Evolutionary conservation across 2,113 vertebrate genomes (phyloP).

Genomic region (Lophius piscatorius): DNA sequence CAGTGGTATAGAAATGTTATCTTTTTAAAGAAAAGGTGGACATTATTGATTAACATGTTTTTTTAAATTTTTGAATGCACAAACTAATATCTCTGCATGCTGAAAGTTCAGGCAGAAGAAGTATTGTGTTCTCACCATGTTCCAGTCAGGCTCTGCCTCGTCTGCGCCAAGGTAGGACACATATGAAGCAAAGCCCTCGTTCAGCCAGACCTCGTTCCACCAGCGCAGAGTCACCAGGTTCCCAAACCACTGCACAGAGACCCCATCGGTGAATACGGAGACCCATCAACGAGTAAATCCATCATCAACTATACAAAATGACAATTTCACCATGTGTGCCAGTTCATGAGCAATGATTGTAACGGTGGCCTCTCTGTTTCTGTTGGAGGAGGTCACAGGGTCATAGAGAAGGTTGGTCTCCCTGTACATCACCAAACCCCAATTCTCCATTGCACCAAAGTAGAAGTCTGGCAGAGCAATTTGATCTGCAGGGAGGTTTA

Average conservation of each 20-base stretch:
- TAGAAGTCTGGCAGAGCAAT: slow-evolving; percentile 90
- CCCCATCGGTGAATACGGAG: not conserved
- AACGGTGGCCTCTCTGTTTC: slow-evolving; percentile 86
- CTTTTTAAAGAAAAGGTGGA: too few relatives aligned
- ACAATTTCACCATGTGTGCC: slow-evolving; percentile 87
- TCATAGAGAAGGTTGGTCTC: slow-evolving; percentile 86
- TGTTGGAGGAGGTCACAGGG: slow-evolving; percentile 73
- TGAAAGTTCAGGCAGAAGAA: too few relatives aligned
- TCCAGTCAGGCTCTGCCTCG: slow-evolving; percentile 77
- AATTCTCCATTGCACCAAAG: slow-evolving; percentile 95
- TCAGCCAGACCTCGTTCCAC: slow-evolving; percentile 97
- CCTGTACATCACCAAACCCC: slow-evolving; percentile 93
- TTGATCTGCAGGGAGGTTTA: slow-evolving; percentile 85
- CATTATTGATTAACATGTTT: too few relatives aligned
- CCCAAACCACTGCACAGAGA: slow-evolving; percentile 87
- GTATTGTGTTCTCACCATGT: slow-evolving; percentile 74
- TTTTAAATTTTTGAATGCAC: too few relatives aligned
- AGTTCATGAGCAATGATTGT: slow-evolving; percentile 90
- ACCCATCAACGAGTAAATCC: not conserved
- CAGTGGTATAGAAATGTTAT: too few relatives aligned
- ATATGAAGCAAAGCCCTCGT: slow-evolving; percentile 92
- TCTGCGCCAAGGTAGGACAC: slow-evolving; percentile 89
- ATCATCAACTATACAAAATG: not conserved
- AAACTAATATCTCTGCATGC: too few relatives aligned
- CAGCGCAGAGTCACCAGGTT: slow-evolving; percentile 92